Base-by-base conservation (phyloP, 2,797 vertebrate genomes). In the Crocodylus rhombifer region DNA sequence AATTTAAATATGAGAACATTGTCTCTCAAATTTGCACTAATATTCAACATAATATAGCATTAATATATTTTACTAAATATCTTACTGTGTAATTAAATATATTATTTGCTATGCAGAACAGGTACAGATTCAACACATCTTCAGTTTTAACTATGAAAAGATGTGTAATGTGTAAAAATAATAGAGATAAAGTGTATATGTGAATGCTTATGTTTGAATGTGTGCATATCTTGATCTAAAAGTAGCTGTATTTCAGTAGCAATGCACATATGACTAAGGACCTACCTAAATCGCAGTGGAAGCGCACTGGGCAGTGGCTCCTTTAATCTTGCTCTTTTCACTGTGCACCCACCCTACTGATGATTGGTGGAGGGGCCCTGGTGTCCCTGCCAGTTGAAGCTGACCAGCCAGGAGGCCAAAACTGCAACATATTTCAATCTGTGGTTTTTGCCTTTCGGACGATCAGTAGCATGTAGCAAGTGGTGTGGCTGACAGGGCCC, bases 141-240 rank as follows among this genome's bases (percentile, higher is more conserved):
- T 84, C 17, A 6, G 30, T 92, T 26, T 33, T 13, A 67, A 14
- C 60, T 28, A 18, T 30, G 16, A 33, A 33, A 23, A 36, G 64
- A 18, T 25, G 85, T 65, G 51, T 73, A 62, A 9, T 33, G 33
- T 25, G 14, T 81, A 17, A 0, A 0, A 21, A 57, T 65, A 63
- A 18, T 25, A 87, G 30, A 0, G 0, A 76, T 55, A 1, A 3
- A 65, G 26, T 58, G 33, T n/a, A 15, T 0, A 0, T 0, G 0
- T 26, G 78, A 30, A 2, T 0, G 73, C 81, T 87, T 21, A 75
- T 81, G 76, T 0, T 0, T 76, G 14, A 78, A 55, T 91, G 56
- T 65, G n/a, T 74, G 33, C 30, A 77, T 64, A 30, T 88, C 67
- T 84, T 87, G 78, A 82, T 21, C 28, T 36, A 57, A 51, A 51